Evolutionary conservation across 2,888 invertebrate species (phyloP), one percentile per base, ranked within the genome.

Genomic region (Neocrepidodera transversa): DNA sequence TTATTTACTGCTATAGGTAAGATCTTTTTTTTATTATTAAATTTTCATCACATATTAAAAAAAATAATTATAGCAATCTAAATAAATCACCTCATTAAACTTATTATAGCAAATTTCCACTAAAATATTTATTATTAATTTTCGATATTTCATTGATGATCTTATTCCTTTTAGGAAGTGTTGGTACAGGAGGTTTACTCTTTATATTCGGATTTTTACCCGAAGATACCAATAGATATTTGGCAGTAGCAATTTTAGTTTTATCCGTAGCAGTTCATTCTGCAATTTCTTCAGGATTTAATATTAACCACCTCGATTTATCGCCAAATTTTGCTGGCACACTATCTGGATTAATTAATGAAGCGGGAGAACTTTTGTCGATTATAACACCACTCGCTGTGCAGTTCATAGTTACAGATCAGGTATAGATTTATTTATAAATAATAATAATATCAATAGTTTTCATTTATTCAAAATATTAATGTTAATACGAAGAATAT

Each of bases 321-420:
- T 89, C 93, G 2, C 92, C 93, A 0, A 91, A 90, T 75, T 91
- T 89, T 75, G 89, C 93, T 1, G 93, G 93, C 18, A 87, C 89
- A 0, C 79, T 93, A 66, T 92, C 93, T 91, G 93, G 93, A 5
- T 86, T 93, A 68, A 91, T 91, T 1, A 93, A 93, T 74, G 88
- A 88, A 10, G 80, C 85, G n/a, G 88, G 90, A 0, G 91, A 90
- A 69, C 80, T 92, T 8, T 88, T 90, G 78, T 90, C 92, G 53
- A 87, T 93, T 60, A 79, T 92, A 67, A 91, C 92, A 0, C 93
- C 93, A 0, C 79, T 91, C 2, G 38, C 87, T 20, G 90, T 90
- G 0, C 87, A 89, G 3, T 76, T 85, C 6, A 84, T 93, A 17
- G 86, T 92, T 1, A 80, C 80, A 3, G 85, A 91, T 74, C 83